Base-by-base conservation (phyloP, 2,113 vertebrate genomes). In the Oncorhynchus clarkii region DNA sequence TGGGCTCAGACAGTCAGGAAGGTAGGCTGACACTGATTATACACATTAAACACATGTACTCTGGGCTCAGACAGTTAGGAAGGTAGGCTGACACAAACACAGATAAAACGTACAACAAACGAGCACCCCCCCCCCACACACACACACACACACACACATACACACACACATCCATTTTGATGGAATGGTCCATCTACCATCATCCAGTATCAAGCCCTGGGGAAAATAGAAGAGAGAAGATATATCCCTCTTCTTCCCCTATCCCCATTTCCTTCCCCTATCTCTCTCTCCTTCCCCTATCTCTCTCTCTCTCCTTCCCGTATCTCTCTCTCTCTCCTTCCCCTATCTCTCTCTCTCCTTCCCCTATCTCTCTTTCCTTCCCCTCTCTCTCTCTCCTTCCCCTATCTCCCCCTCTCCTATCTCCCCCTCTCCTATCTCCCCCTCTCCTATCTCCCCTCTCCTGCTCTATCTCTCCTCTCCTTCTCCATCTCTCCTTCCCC, bases 201-300 rank as follows among this genome's bases (percentile, higher is more conserved):
- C 80, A 85, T 87, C 88, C 88, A 88, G 82, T 91, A 89, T 88
- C 86, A 89, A 82, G 78, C 89, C 87, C 89, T 87, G 84, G 80
- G 79, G 81, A n/a, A 78, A 79, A 80, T 39, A 68, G 67, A 27
- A 67, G 8, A 67, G 16, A 68, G 67, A 27, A 67, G 8, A 67
- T 22, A 48, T 70, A 5, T 49, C 59, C 24, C 34, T 62, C 34
- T 67, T 39, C 49, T 14, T 7, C 34, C 27, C 48, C 1, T 9
- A n/a, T 71, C 59, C 1, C 29, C 26, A 26, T 29, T 29, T 29
- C 29, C 29, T 29, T 31, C 29, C 29, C 29, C 5, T 6, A 59
- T 70, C 8, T 49, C 51, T 27, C 2, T 31, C 26, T 34, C 1
- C 34, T 34, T 34, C 34, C 34, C 34, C 31, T 31, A 31, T 31